phyloP scores from a whole-genome alignment of 2,888 invertebrate species.

The Hedychridium roseum region DNA sequence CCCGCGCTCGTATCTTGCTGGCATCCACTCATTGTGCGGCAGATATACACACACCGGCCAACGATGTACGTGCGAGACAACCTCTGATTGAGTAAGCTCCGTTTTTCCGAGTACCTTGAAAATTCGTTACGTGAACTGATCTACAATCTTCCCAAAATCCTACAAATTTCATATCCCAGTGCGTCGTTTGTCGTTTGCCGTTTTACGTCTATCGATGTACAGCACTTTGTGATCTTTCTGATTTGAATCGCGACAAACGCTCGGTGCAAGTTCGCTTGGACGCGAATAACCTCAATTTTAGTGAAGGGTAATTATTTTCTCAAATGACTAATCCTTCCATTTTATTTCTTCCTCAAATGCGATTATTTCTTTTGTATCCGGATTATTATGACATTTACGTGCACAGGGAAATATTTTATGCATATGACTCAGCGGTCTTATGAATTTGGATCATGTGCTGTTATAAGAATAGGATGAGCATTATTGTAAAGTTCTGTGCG shows the following conservation, averaged over 20 bases:
- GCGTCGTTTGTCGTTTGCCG: too few species aligned
- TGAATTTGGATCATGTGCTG: too few species aligned
- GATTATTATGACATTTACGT: neutral
- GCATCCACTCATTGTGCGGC: conserved; percentile 22
- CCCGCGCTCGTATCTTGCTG: conserved; percentile 29
- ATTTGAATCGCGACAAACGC: neutral
- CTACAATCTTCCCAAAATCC: neutral
- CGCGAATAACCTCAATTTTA: conserved; percentile 8
- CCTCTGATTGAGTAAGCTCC: conserved; percentile 12
- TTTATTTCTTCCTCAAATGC: neutral
- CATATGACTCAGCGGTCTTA: too few species aligned
- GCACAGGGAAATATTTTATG: neutral
- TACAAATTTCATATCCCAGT: neutral
- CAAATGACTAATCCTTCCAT: neutral
- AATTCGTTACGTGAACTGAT: too few species aligned
- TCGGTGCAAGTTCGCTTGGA: too few species aligned
- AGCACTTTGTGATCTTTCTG: too few species aligned
- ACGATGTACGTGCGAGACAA: conserved; percentile 28
- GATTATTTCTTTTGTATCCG: neutral
- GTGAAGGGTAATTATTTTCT: neutral
- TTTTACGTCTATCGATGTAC: too few species aligned
- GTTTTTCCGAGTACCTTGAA: conserved; percentile 6
- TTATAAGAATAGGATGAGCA: too few species aligned
- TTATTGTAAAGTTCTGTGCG: too few species aligned
- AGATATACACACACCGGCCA: conserved; percentile 28